Evolutionary conservation across 1,140 invertebrate species (phyloP).

Genomic region (Odontomachus brunneus): DNA sequence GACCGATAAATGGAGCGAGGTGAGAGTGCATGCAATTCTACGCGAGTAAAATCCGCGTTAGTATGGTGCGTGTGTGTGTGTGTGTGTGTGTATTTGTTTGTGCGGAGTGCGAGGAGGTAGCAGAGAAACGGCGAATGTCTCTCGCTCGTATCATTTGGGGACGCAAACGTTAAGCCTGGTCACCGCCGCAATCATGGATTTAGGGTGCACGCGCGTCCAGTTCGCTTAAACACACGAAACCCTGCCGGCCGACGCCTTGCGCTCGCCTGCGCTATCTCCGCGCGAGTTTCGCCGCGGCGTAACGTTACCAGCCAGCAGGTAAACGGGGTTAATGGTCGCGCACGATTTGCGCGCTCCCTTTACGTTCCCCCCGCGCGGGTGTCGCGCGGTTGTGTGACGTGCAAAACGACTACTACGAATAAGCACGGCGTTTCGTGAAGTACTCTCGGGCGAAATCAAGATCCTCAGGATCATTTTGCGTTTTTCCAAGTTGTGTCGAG

Average conservation of each 20-base stretch:
- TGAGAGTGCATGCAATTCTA: slow-evolving; percentile 78
- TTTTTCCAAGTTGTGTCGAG: too few relatives aligned
- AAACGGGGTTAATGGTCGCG: slow-evolving; percentile 50
- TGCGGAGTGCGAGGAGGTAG: background rate
- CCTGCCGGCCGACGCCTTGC: too few relatives aligned
- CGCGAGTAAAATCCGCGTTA: slow-evolving; percentile 17
- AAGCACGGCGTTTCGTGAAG: background rate
- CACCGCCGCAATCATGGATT: slow-evolving; percentile 40
- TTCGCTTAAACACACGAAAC: background rate
- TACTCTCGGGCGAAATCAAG: background rate
- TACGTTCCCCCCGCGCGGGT: slow-evolving; percentile 2
- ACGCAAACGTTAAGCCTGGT: slow-evolving; percentile 47
- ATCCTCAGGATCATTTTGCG: too few relatives aligned
- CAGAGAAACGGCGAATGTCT: slow-evolving; percentile 1
- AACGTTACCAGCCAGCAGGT: slow-evolving; percentile 22
- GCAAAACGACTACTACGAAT: slow-evolving; percentile 6
- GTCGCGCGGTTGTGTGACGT: slow-evolving; percentile 10
- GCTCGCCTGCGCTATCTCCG: slow-evolving; percentile 25
- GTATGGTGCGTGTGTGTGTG: background rate
- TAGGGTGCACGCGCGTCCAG: slow-evolving; percentile 30
- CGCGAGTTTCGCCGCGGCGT: slow-evolving; percentile 36
- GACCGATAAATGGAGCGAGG: slow-evolving; percentile 93
- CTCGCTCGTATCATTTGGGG: slow-evolving; percentile 42
- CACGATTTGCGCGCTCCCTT: slow-evolving; percentile 52
- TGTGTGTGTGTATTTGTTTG: too few relatives aligned